Conservation (phyloP, 2,888 invertebrate species). For the Heterodera filipjevi region DNA sequence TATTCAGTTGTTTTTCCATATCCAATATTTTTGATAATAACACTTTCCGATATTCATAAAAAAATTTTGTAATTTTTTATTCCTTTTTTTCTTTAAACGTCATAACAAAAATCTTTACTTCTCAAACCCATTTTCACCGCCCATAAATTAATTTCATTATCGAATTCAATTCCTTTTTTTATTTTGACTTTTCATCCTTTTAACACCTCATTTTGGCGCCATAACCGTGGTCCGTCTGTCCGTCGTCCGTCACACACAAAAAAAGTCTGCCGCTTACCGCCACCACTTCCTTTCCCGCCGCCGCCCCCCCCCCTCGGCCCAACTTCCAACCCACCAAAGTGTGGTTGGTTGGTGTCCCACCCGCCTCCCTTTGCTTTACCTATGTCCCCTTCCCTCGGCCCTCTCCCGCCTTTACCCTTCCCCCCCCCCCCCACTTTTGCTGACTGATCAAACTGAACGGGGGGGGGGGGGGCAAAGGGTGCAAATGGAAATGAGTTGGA, state of each 20-base stretch:
- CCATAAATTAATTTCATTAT: neutral
- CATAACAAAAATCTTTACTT: neutral
- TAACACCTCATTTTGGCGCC: neutral
- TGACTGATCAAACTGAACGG: constrained; percentile 1
- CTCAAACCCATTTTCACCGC: neutral
- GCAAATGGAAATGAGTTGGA: constrained; percentile 10
- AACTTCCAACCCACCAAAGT: neutral
- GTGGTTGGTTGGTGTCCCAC: neutral
- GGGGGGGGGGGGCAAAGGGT: neutral
- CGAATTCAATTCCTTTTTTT: neutral
- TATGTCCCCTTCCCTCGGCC: no score
- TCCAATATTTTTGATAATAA: no score
- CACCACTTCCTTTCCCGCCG: neutral
- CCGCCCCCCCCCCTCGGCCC: neutral
- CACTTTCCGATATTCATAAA: neutral
- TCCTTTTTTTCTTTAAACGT: no score
- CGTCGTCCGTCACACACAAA: neutral
- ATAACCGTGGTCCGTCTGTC: neutral
- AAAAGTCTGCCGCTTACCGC: neutral
- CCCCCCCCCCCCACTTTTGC: neutral
- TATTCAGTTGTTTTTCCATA: no score
- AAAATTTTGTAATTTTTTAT: no score
- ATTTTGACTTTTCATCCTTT: neutral
- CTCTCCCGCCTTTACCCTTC: neutral
- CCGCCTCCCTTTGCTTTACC: neutral